Base-by-base conservation (phyloP, 2,797 vertebrate species). In the Aphelocoma californica region DNA sequence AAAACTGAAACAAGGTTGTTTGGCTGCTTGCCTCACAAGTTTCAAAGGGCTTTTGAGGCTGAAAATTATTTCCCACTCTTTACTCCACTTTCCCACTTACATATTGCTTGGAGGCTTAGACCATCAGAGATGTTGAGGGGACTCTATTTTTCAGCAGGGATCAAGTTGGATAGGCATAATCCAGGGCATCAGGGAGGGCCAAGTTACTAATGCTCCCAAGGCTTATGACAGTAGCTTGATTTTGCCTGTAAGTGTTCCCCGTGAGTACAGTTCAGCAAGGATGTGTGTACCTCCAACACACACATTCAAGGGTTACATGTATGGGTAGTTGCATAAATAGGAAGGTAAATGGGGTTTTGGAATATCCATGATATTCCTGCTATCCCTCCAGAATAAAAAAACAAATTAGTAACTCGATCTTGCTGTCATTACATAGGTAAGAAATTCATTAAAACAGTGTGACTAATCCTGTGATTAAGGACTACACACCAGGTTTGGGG, bases 381-480 rank as follows among this genome's bases (percentile, higher is more conserved):
- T 75, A 10, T 45, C 20, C 1, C 2, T 54, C 17, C 13, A 45
- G 56, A 88, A 69, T 54, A 16, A 71, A 42, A 31, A 51, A 57
- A 0, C 8, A 70, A 62, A 85, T 70, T 56, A 78, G 50, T 40
- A 71, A 51, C 23, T 90, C 8, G 3, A 71, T 93, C 48, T 91
- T 66, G 12, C 53, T 82, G 32, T 72, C 16, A 18, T 87, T 90
- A 85, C 18, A n/a, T 56, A 95, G 67, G 81, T 88, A 91, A 87
- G 38, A 80, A 89, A 85, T 72, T 83, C 0, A 61, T 83, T 24
- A 78, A 91, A 82, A 67, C 72, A 58, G 10, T 32, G n/a, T 65
- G 72, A 91, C 75, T 86, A 91, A 89, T 83, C 69, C 69, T 65
- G 36, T 81, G 58, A 72, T 93, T 88, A 93, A 82, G 47, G 31